A percentile compares a stretch with the other conserved stretches of the same genome.
These are phyloP conservation scores for Lacerta viridis DNA, from an alignment of 2,797 vertebrate species.

Conservation along the genomic window DNA sequence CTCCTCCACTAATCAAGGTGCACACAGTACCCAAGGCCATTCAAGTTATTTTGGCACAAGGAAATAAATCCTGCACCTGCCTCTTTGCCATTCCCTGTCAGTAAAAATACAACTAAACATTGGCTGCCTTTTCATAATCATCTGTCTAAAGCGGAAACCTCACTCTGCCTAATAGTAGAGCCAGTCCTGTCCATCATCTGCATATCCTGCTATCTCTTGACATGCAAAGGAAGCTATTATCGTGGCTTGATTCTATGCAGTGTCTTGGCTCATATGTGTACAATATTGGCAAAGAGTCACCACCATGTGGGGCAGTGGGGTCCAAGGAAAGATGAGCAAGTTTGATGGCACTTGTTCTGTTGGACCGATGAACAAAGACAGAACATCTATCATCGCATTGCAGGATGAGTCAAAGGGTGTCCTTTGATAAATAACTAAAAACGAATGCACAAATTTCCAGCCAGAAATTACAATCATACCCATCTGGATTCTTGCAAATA, in stretches of 20 bases:
- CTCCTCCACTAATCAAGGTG: too few relatives aligned
- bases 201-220: not conserved
- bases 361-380: not conserved
- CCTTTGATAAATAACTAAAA: conserved; percentile 44
- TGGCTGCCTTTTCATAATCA: not conserved
- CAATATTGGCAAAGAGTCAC: not conserved
- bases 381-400: not conserved
- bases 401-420: conserved; percentile 27
- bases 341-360: not conserved
- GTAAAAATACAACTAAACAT: not conserved
- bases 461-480: conserved; percentile 54
- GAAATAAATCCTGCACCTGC: not conserved
- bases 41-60: not conserved
- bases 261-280: not conserved
- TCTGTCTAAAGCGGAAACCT: too few relatives aligned
- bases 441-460: not conserved
- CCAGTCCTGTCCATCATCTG: not conserved
- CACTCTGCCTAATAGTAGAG: too few relatives aligned
- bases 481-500: conserved; percentile 49
- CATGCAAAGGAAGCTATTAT: not conserved
- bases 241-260: not conserved
- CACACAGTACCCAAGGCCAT: not conserved
- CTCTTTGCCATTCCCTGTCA: not conserved
- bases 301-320: not conserved
- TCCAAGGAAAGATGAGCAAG: not conserved